Base-by-base conservation (phyloP, 37 sponge, comb jelly and placozoan genomes). In the Cladorhizidae sp. region DNA sequence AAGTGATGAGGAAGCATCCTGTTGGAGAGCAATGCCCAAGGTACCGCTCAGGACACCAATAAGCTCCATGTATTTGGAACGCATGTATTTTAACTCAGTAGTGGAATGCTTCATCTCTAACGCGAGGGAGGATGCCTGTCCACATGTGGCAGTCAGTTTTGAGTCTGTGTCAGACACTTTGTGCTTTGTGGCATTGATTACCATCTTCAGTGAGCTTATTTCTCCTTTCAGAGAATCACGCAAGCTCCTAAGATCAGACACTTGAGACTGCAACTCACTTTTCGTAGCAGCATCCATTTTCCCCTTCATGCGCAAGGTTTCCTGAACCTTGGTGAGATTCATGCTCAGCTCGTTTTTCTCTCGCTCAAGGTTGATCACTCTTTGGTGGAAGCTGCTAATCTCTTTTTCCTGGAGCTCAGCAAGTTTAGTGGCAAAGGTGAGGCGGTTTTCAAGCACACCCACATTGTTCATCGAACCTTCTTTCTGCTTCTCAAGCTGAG, bases 21-120 rank as follows among this genome's bases (percentile, higher is more conserved):
- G 6, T 26, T 74, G 57, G 15, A 25, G 25, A 21, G 15, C 49
- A 15, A 88, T 55, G 21, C 83, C 83, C 3, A 88, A 73, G 14
- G 83, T 78, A 15, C 78, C 89, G 0, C 78, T 70, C 52, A 88
- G 64, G 43, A 83, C 41, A 17, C 83, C 78, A 40, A 88, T 3
- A 25, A 88, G 78, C 29, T 76, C 38, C 11, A 79, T 14, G 26
- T 82, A 78, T 21, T 52, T 77, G 21, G 45, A 39, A 42, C 82
- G 78, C 0, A 82, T 15, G 23, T 82, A 73, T 12, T 71, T 78
- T 55, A 29, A 40, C 8, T 23, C 32, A 18, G 35, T 22, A 7
- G 71, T 65, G 3, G 36, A 52, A 0, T 77, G 40, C 0, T 64
- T 51, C 45, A 83, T 55, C 36, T 82, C 64, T 15, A 72, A 41